Evolutionary conservation across 2,797 vertebrate species (phyloP), one percentile per base, ranked within the genome.

Genomic region (Chaetophractus vellerosus): DNA sequence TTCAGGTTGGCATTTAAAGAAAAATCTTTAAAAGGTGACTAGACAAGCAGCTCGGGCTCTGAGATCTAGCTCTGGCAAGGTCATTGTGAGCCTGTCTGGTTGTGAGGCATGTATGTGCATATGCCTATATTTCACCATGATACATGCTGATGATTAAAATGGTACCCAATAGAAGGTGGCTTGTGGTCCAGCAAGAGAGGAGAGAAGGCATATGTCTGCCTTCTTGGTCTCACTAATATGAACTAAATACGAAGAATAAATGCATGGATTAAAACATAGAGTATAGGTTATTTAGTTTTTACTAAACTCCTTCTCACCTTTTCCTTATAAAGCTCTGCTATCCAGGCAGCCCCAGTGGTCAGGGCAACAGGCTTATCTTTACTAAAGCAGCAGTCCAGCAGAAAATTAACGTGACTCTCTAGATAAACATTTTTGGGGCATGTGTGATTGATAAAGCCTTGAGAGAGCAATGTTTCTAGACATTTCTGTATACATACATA

Each of bases 121-220:
- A n/a, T 55, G 38, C 21, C 14, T 31, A 7, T 66, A 80, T 59
- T 16, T 86, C 52, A 80, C 59, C 15, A 50, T 50, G 19, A 72
- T 31, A 92, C 19, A 48, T 48, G 66, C 45, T 16, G 28, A 57
- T 31, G 72, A 93, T 90, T 94, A 50, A 66, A 93, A 86, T 81
- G 86, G 72, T 15, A 3, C 59, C 91, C 26, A 90, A 45, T 61
- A 38, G 83, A 82, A 90, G 45, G 66, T 24, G 57, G 24, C 68
- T 55, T 88, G n/a, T 81, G 76, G 82, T 55, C 14, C 59, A 95
- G 36, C 24, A 59, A 93, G 41, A 63, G 83, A 95, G 28, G 50
- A 64, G 50, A 87, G 31, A 78, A 18, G 31, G 14, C 28, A 94
- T 78, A 81, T 82, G 36, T 78, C 95, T 93, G 26, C 59, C 85